Evolutionary conservation across 2,888 invertebrate genomes (phyloP).

Genomic region (Cheilosia vernalis): DNA sequence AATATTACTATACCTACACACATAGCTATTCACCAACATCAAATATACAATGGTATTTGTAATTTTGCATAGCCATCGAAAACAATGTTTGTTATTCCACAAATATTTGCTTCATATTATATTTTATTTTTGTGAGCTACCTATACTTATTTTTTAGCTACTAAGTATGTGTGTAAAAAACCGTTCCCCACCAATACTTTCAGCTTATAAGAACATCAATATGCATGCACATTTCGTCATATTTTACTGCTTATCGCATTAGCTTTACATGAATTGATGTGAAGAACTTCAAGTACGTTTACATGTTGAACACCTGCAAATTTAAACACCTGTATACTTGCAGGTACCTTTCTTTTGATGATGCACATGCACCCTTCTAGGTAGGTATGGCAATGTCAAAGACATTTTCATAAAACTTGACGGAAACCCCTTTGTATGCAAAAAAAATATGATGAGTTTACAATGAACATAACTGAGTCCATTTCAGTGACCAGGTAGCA

Average conservation of each 20-base stretch:
- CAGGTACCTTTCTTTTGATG: constrained; percentile 27
- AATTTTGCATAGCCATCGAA: not conserved
- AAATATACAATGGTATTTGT: constrained; percentile 8
- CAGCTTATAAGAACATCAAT: not conserved
- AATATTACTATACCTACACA: constrained; percentile 19
- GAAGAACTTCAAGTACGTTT: constrained; percentile 44
- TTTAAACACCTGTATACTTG: constrained; percentile 50
- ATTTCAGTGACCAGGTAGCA: constrained; percentile 65
- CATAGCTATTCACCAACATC: constrained; percentile 1
- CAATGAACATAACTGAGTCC: constrained; percentile 12
- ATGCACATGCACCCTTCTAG: not conserved
- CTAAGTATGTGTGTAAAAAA: not conserved
- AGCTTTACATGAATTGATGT: constrained; percentile 27
- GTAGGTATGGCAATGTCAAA: constrained; percentile 25
- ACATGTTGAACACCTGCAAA: constrained; percentile 60
- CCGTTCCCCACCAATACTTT: not conserved
- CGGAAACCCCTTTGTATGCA: constrained; percentile 47
- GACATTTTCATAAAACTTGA: constrained; percentile 46
- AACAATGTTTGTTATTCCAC: too few relatives aligned
- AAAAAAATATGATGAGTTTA: constrained; percentile 31
- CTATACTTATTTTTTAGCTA: too few relatives aligned
- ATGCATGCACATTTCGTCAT: not conserved
- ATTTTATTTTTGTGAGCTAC: too few relatives aligned
- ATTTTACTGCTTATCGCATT: constrained; percentile 32
- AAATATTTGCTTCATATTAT: too few relatives aligned